phyloP scores from a whole-genome alignment of 2,113 vertebrate genomes.

The Scatophagus argus region DNA sequence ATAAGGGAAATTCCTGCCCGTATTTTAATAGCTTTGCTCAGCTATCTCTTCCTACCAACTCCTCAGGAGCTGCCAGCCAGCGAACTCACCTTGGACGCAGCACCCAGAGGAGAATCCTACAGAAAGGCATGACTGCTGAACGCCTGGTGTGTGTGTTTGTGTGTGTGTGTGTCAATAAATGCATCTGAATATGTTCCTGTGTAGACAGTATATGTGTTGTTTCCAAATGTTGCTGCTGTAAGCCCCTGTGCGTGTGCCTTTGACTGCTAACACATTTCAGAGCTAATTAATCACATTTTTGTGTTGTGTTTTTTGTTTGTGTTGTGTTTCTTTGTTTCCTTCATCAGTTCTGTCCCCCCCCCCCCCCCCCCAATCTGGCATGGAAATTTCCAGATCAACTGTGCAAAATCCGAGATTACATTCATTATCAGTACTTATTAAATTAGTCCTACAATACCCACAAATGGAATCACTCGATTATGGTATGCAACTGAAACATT shows the following conservation, averaged over 20 bases:
- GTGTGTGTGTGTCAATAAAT: slow-evolving; percentile 28
- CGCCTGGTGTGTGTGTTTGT: slow-evolving; percentile 18
- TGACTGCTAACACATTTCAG: neutral
- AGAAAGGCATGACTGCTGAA: slow-evolving; percentile 76
- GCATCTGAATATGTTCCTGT: neutral
- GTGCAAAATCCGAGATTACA: neutral
- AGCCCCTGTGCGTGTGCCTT: neutral
- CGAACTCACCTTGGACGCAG: slow-evolving; percentile 87
- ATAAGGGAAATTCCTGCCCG: slow-evolving; percentile 85
- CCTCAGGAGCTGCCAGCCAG: slow-evolving; percentile 85
- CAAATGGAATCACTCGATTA: no score
- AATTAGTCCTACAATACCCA: no score
- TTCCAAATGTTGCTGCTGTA: neutral
- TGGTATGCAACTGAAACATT: no score
- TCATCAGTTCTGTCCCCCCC: neutral
- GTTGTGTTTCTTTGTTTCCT: no score
- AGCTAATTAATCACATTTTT: neutral
- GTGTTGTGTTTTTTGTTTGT: no score
- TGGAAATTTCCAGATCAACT: neutral
- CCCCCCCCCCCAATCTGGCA: neutral
- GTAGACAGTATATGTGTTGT: slow-evolving; percentile 15
- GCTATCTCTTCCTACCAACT: slow-evolving; percentile 88
- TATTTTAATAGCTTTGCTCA: slow-evolving; percentile 92
- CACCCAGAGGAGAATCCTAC: slow-evolving; percentile 85
- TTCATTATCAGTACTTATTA: neutral